A percentile compares a stretch with the other conserved stretches of the same genome.
phyloP scores from a whole-genome alignment of 2,797 vertebrate genomes.

The Xerus rutilus region DNA sequence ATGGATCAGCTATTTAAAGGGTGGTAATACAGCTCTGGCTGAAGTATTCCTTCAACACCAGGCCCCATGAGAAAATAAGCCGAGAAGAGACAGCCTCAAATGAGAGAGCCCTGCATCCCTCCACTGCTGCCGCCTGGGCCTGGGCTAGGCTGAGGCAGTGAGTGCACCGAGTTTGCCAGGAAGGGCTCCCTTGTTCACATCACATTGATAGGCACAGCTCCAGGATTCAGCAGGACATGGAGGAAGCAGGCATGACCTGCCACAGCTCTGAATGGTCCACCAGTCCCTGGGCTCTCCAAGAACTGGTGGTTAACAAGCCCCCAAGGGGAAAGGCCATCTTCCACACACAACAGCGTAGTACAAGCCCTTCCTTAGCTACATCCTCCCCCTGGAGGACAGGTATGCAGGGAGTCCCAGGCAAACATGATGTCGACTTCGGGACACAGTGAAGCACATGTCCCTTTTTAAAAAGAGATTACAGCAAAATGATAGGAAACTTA shows the following conservation, averaged over 20 bases:
- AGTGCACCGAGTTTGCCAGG: neutral
- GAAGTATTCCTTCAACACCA: neutral
- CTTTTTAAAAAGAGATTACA: conserved; percentile 82
- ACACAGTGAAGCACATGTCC: conserved; percentile 46
- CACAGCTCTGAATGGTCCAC: conserved; percentile 36
- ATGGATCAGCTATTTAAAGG: conserved; percentile 68
- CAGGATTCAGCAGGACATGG: conserved; percentile 59
- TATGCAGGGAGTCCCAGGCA: conserved; percentile 30
- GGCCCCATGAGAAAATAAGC: neutral
- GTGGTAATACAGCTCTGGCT: conserved; percentile 48
- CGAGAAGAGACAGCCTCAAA: neutral
- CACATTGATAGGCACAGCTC: conserved; percentile 61
- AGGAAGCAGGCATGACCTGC: conserved; percentile 3
- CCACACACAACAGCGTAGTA: neutral
- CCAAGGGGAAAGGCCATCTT: conserved; percentile 17
- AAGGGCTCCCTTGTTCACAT: conserved; percentile 23
- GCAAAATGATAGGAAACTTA: conserved; percentile 71
- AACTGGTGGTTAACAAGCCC: conserved; percentile 58
- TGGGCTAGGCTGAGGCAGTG: neutral
- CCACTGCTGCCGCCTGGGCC: neutral
- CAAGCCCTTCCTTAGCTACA: neutral
- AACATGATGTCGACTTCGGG: conserved; percentile 49
- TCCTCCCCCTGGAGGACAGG: neutral
- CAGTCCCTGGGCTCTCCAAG: conserved; percentile 13
- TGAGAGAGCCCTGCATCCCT: neutral